These are phyloP conservation scores for Ceryle rudis DNA, from an alignment of 2,797 vertebrate species.

Conservation along the genomic window DNA sequence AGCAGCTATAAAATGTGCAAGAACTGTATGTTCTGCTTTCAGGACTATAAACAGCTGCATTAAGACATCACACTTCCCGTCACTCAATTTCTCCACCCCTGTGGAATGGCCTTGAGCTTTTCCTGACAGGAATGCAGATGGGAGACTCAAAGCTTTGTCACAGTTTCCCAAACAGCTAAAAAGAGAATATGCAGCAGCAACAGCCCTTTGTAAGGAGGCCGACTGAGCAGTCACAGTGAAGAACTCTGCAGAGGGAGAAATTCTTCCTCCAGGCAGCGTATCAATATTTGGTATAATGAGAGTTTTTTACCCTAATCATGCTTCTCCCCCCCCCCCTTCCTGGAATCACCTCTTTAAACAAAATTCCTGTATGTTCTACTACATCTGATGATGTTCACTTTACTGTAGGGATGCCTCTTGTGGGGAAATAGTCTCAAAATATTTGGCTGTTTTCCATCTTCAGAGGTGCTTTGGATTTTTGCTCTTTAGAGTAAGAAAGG, in stretches of 20 bases:
- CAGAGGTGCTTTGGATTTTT: neutral
- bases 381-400: neutral
- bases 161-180: conserved; percentile 57
- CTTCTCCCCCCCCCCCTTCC: too few species aligned
- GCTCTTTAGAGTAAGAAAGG: neutral
- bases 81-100: conserved; percentile 23
- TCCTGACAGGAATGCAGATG: conserved; percentile 69
- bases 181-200: neutral
- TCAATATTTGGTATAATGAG: neutral
- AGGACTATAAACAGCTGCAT: conserved; percentile 41
- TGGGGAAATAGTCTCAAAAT: neutral
- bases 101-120: conserved; percentile 53
- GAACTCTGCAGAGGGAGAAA: neutral
- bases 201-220: neutral
- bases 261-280: neutral
- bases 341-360: neutral
- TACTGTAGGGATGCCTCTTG: neutral
- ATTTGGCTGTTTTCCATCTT: neutral
- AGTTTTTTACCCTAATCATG: neutral
- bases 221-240: neutral
- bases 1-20: conserved; percentile 41
- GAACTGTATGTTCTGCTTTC: conserved; percentile 68
- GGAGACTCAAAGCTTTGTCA: conserved; percentile 50
- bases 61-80: conserved; percentile 27
- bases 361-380: neutral